Evolutionary conservation across 2,888 invertebrate species (phyloP).

Genomic region (Scrobipalpa atriplicella): DNA sequence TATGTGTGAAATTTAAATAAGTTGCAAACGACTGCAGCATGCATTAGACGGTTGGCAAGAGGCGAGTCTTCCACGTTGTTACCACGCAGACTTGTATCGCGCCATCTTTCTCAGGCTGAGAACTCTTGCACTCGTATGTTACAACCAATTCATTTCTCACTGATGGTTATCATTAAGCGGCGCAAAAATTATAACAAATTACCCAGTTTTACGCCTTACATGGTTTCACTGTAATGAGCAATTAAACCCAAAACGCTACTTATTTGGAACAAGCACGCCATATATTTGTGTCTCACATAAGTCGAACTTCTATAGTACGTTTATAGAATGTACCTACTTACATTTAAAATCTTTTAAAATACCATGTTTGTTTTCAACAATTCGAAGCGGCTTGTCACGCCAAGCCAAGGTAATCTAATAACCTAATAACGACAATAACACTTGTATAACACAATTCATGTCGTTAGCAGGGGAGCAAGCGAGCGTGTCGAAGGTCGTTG

Average conservation of each 20-base stretch:
- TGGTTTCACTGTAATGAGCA: conserved; percentile 14
- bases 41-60: conserved; percentile 38
- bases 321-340: neutral
- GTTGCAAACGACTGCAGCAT: conserved; percentile 42
- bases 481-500: conserved; percentile 47
- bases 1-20: conserved; percentile 61
- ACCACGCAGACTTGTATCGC: conserved; percentile 30
- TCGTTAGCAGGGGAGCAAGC: conserved; percentile 37
- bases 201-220: neutral
- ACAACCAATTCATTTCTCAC: conserved; percentile 22
- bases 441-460: conserved; percentile 16
- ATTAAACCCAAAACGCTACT: neutral
- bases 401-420: conserved; percentile 1
- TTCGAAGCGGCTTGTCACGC: neutral
- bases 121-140: conserved; percentile 26
- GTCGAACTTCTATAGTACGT: neutral
- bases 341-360: neutral
- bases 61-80: conserved; percentile 25
- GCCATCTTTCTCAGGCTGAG: conserved; percentile 31
- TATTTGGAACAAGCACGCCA: neutral
- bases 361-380: conserved; percentile 5
- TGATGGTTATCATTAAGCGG: conserved; percentile 17
- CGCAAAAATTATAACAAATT: conserved; percentile 16
- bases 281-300: too few relatives aligned
- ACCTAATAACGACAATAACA: conserved; percentile 20